These are phyloP conservation scores for Tangara arthus DNA, from an alignment of 2,797 vertebrate species.

Conservation along the genomic window DNA sequence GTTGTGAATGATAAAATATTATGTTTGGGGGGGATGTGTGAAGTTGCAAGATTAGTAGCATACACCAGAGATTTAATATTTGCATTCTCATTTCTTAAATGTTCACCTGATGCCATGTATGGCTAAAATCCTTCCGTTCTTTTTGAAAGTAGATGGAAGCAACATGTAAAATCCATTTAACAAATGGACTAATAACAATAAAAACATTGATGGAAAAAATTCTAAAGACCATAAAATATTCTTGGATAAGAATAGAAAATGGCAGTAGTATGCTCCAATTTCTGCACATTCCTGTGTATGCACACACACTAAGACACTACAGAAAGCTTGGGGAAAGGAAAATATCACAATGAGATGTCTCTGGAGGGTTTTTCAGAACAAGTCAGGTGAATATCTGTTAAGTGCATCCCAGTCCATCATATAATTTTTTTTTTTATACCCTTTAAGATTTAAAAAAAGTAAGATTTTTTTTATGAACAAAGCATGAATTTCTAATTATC, in stretches of 20 bases:
- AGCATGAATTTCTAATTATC: neutral
- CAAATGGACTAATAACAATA: neutral
- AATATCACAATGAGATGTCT: neutral
- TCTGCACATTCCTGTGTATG: neutral
- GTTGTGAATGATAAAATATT: neutral
- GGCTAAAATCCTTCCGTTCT: neutral
- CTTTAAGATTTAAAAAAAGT: neutral
- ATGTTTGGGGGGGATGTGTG: rapidly evolving
- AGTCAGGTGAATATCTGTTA: neutral
- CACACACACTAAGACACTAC: neutral
- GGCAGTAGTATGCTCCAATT: neutral
- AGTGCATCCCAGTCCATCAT: neutral
- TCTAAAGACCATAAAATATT: neutral
- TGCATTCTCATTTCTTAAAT: neutral
- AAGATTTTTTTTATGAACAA: neutral
- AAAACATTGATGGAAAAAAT: neutral
- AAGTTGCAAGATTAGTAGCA: neutral
- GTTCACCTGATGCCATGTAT: neutral
- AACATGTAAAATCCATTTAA: neutral
- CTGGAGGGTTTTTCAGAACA: neutral
- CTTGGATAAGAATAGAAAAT: neutral
- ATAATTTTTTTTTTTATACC: neutral
- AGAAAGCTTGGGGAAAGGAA: neutral
- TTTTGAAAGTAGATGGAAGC: neutral
- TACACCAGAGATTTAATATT: neutral